Evolutionary conservation across 1,140 invertebrate species (phyloP), one percentile per base, ranked within the genome.

Genomic region (Aphelinus atriplicis): DNA sequence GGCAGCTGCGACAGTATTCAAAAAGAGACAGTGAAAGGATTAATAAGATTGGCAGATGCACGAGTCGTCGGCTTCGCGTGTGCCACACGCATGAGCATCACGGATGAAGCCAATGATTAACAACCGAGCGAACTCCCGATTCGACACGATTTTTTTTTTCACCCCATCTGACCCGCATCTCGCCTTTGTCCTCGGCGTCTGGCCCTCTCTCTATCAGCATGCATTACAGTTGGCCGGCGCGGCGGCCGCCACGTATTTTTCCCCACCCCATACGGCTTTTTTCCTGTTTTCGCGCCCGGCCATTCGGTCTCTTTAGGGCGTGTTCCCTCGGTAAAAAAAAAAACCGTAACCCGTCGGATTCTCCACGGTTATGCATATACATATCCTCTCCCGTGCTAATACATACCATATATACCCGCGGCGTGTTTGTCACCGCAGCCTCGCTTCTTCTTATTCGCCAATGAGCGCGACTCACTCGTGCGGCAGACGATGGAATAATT

Each of bases 361-460:
- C 68, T 74, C 68, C 50, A 26, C 58, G 61, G 58, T 74, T 74
- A 63, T 74, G 58, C 51, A 74, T 68, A 74, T 74, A 42, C 57
- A 46, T 10, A 26, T 26, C 26, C 26, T 26, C 26, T 26, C 26
- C 26, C 26, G 26, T 26, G 26, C 26, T 26, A 26, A 26, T 26
- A 26, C 26, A 26, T 26, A 26, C 26, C 51, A 53, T 9, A 9
- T 53, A 53, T 53, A 53, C 4, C 51, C 9, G 51, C 51, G 9
- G 51, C 9, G 51, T 53, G 51, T 53, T 53, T 9, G 51, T 9
- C 51, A 6, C 51, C 51, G 4, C 51, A 9, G 51, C 51, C 9
- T 53, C 9, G 51, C 51, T 53, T 53, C 51, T 53, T 53, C 51
- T 53, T 53, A 53, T 53, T 53, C 9, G 51, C 51, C 4, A 53